A percentile compares a stretch with the other conserved stretches of the same genome.
Conservation (phyloP, 1,140 invertebrate species). For the Phocides pigmalion region DNA sequence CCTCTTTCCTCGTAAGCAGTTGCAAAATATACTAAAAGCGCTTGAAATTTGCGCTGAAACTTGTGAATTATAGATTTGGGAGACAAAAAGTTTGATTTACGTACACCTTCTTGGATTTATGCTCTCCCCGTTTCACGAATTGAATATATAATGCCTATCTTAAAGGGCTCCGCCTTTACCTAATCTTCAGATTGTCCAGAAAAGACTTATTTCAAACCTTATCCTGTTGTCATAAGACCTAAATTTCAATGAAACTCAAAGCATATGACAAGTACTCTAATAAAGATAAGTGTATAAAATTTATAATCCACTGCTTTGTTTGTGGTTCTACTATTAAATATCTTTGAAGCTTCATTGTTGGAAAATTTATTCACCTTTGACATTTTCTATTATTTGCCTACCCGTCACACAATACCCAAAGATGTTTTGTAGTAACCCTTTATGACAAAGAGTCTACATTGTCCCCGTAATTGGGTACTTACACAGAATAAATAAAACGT, state of each 20-base stretch:
- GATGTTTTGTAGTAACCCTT: not conserved
- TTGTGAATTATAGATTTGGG: slow-evolving; percentile 64
- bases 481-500: too few relatives aligned
- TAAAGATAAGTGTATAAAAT: slow-evolving; percentile 20
- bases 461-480: too few relatives aligned
- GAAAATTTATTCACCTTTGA: slow-evolving; percentile 18
- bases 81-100: slow-evolving; percentile 72
- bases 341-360: slow-evolving; percentile 1
- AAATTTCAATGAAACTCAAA: slow-evolving; percentile 4
- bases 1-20: not conserved
- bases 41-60: slow-evolving; percentile 46
- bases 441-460: too few relatives aligned
- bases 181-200: slow-evolving; percentile 29
- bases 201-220: slow-evolving; percentile 12
- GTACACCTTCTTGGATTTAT: slow-evolving; percentile 58
- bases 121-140: slow-evolving; percentile 56
- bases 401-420: not conserved
- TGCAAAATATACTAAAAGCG: slow-evolving; percentile 23
- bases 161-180: slow-evolving; percentile 37
- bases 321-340: slow-evolving; percentile 27
- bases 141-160: slow-evolving; percentile 63
- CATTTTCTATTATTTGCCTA: not conserved
- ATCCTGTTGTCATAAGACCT: not conserved
- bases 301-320: slow-evolving; percentile 21
- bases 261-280: slow-evolving; percentile 1